Evolutionary conservation across 2,888 invertebrate species (phyloP).

Genomic region (Diadegma fenestrale): DNA sequence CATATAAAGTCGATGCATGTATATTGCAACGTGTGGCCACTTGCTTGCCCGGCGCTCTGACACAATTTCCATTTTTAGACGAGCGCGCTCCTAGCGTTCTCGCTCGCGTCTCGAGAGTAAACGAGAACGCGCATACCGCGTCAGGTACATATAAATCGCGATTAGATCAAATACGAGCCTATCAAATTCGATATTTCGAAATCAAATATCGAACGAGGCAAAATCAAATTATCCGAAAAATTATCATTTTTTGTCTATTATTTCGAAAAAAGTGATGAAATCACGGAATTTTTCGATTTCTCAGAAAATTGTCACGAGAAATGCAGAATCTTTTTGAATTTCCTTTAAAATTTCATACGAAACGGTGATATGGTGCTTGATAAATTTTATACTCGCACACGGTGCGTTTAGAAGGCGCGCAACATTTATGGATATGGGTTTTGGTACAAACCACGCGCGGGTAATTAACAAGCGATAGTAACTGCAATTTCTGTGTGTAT

Average conservation of each 20-base stretch:
- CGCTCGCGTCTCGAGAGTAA: slow-evolving; percentile 60
- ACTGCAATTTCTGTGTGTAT: slow-evolving; percentile 22
- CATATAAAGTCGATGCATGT: slow-evolving; percentile 50
- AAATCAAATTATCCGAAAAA: background rate
- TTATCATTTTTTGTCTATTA: background rate
- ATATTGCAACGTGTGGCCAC: slow-evolving; percentile 62
- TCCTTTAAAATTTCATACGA: no score
- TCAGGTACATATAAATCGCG: slow-evolving; percentile 58
- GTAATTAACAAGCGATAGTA: slow-evolving; percentile 72
- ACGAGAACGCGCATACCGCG: slow-evolving; percentile 69
- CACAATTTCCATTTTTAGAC: slow-evolving; percentile 75
- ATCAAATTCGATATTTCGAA: slow-evolving; percentile 39
- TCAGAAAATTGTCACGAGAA: no score
- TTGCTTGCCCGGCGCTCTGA: slow-evolving; percentile 68
- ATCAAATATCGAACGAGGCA: background rate
- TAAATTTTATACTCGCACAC: background rate
- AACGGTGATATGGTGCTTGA: background rate
- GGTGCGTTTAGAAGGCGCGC: background rate
- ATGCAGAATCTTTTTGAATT: no score
- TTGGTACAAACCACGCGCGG: slow-evolving; percentile 65
- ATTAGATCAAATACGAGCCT: slow-evolving; percentile 56
- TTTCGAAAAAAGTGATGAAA: background rate
- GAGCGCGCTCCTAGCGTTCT: slow-evolving; percentile 61
- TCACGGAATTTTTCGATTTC: background rate
- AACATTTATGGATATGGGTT: slow-evolving; percentile 36